Evolutionary conservation across 2,888 invertebrate species (phyloP), one percentile per base, ranked within the genome.

Genomic region (Kryphioiulus occultus): DNA sequence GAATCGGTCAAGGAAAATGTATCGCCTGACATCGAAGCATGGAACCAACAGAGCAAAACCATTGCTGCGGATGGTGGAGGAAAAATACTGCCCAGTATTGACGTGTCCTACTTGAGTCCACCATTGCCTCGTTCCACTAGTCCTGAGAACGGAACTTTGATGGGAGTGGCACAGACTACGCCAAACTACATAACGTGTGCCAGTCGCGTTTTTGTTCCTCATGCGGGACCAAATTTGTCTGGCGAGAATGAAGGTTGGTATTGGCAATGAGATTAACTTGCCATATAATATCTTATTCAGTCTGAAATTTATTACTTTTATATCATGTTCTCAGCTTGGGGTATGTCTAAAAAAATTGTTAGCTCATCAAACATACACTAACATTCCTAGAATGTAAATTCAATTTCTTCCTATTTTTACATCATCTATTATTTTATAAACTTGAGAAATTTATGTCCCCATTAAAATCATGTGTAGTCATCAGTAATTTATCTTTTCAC

Each of bases 1-100:
- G 88, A 88, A 84, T 88, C 88, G 2, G 19, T 53, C 10, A 88
- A 88, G 53, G 88, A 88, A 42, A 88, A 88, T 42, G 78, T 88
- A 10, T 88, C 86, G 10, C 88, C 88, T 10, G 35, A 42, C 32
- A 30, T 22, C 4, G 59, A 35, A 59, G 17, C 42, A 26, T 26
- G 39, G 39, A 26, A 42, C 42, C 42, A 85, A 15, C 85, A 42
- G 39, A 12, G 85, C 42, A 85, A 42, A 22, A 10, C 42, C 1
- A 42, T 42, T 42, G 85, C 15, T 7, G 39, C 3, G 2, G 39
- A 26, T 15, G 42, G 39, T 39, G 83, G 83, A 32, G 83, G 15
- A 17, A 39, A 19, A 83, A 19, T 30, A 17, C 32, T 32, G 32
- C 32, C 32, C 30, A 9, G 83, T 35, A 19, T 83, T 17, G 35